Conservation (phyloP, 2,888 invertebrate species). For the Prosopocoilus inquinatus region DNA sequence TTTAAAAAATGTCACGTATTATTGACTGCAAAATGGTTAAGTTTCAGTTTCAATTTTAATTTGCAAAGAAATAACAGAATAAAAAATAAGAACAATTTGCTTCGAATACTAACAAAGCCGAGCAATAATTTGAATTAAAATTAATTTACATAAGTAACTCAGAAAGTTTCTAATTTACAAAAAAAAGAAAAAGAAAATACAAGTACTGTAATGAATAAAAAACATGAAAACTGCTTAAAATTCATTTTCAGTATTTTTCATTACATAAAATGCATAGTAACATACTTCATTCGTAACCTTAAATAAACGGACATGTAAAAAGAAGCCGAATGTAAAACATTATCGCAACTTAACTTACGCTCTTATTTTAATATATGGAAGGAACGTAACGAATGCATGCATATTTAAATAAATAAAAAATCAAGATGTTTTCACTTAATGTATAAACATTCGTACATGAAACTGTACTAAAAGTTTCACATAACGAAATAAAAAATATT, state of each 20-base stretch:
- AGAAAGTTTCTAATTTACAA: no score
- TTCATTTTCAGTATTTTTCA: constrained; percentile 25
- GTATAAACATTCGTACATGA: neutral
- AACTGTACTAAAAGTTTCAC: neutral
- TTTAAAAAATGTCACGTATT: no score
- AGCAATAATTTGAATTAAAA: no score
- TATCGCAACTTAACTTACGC: constrained; percentile 40
- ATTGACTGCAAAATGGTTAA: no score
- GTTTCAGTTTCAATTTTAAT: no score
- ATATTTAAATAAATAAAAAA: neutral
- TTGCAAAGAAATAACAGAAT: no score
- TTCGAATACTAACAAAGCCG: no score
- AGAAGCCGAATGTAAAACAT: constrained; percentile 42
- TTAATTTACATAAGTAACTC: no score
- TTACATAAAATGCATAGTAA: constrained; percentile 14
- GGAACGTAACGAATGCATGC: constrained; percentile 20
- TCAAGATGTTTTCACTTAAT: neutral
- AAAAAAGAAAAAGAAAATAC: no score
- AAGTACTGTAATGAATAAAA: no score
- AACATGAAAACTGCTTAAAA: constrained; percentile 36
- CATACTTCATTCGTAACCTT: constrained; percentile 13
- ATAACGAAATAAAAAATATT: constrained; percentile 5
- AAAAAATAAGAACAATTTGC: no score
- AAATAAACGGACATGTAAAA: constrained; percentile 19
- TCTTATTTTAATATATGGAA: constrained; percentile 20